Conservation (phyloP, 2,797 vertebrate genomes). For the Aulostomus chinensis region DNA sequence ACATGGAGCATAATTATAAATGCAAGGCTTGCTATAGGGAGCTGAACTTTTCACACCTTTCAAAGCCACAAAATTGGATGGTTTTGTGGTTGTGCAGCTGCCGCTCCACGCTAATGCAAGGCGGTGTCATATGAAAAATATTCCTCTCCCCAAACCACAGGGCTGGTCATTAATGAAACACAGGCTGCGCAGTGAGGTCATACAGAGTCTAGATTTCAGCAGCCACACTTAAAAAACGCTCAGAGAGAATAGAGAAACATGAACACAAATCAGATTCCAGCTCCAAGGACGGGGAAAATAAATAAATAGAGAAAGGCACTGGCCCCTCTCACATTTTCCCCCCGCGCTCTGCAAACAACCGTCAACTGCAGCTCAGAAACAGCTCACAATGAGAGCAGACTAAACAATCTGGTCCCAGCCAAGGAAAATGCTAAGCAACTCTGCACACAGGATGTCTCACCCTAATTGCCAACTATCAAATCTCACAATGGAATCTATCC, state of each 20-base stretch:
- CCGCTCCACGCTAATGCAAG: constrained; percentile 86
- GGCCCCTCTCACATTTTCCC: constrained; percentile 85
- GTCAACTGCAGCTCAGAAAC: constrained; percentile 89
- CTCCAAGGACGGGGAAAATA: constrained; percentile 87
- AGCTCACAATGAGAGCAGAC: constrained; percentile 91
- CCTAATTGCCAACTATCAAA: constrained; percentile 88
- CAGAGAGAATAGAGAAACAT: constrained; percentile 90
- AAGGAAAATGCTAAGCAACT: constrained; percentile 90
- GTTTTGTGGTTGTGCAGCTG: constrained; percentile 94
- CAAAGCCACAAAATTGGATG: constrained; percentile 93
- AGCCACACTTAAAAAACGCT: constrained; percentile 90
- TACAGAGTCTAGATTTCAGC: constrained; percentile 97
- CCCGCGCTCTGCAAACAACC: constrained; percentile 91
- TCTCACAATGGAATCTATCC: constrained; percentile 87
- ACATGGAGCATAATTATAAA: constrained; percentile 77
- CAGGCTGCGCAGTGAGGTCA: constrained; percentile 96
- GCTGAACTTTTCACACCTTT: constrained; percentile 98
- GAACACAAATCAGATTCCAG: constrained; percentile 92
- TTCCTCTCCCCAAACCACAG: constrained; percentile 92
- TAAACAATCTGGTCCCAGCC: constrained; percentile 91
- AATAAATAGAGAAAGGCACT: constrained; percentile 83
- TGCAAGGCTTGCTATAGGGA: constrained; percentile 87
- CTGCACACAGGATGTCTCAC: constrained; percentile 86
- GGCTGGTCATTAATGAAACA: constrained; percentile 98
- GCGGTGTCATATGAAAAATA: constrained; percentile 99